Percentiles rank a stretch among this genome's conserved stretches.
Evolutionary conservation across 2,888 invertebrate genomes (phyloP).

Genomic region (Yponomeuta malinellus): DNA sequence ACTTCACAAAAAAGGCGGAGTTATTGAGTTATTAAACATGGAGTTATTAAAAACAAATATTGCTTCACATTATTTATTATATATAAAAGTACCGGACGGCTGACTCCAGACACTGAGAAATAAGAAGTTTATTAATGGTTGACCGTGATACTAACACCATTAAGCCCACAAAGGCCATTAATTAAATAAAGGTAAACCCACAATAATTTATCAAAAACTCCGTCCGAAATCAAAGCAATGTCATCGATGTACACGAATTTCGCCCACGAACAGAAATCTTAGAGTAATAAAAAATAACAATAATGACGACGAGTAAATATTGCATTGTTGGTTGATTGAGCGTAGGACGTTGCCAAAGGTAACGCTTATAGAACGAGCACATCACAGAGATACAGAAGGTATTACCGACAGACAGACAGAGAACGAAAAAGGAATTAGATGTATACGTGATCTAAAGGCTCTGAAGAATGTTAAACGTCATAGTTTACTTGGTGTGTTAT

Average conservation of each 20-base stretch:
- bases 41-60: no score
- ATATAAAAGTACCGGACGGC: no score
- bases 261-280: background rate
- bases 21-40: no score
- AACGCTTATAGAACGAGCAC: background rate
- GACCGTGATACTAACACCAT: background rate
- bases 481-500: no score
- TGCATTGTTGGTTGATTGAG: background rate
- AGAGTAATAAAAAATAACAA: background rate
- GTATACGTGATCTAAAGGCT: no score
- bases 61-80: no score
- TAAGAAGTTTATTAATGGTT: background rate
- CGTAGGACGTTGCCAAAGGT: background rate
- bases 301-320: slow-evolving; percentile 1
- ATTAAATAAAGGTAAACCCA: background rate
- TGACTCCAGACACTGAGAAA: background rate
- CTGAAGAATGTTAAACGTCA: no score
- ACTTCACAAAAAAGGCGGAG: background rate
- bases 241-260: background rate
- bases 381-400: background rate
- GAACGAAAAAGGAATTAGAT: no score
- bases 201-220: background rate
- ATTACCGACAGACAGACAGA: background rate
- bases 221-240: background rate
- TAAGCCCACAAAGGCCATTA: background rate